Base-by-base conservation (phyloP, 1,140 invertebrate species). In the Venustaconcha ellipsiformis region DNA sequence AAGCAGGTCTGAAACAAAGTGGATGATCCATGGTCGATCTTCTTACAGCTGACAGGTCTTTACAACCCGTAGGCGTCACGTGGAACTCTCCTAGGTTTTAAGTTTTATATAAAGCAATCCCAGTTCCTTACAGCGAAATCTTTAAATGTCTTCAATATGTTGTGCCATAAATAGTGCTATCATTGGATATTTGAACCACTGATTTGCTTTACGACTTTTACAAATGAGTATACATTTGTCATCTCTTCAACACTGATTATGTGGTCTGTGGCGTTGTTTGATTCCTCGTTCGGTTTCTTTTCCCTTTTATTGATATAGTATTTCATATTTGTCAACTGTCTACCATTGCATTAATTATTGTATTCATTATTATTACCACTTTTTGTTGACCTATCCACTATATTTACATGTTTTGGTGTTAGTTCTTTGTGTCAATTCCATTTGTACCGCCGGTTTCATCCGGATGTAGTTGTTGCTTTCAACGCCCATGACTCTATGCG, bases 191-290 rank as follows among this genome's bases (percentile, higher is more conserved):
- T 70, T n/a, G n/a, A 26, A 48, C 62, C 62, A 14, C n/a, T 73
- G 6, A 73, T 23, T 15, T 73, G 72, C 18, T 73, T 66, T 4
- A 73, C 72, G 23, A 57, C 64, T 73, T 58, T 67, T 6, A 66
- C 56, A 14, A 67, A 37, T 23, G 26, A 8, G 30, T 67, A 26
- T n/a, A 1, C 55, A 3, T 72, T 72, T 37, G 71, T 72, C 60
- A 72, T 64, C 26, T 66, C 12, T 72, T 72, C 71, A 1, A 72
- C 26, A 30, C 26, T 30, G 2, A 30, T 30, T 30, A 30, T 30
- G 26, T 30, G 26, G 26, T 30, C 26, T 18, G 63, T 60, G 15
- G n/a, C 56, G 56, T 72, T 72, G 6, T 14, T 48, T 59, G 6
- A 30, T 12, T n/a, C 18, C 13, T 55, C 17, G 57, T 20, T 14